Percentiles rank a stretch among this genome's conserved stretches.
These are phyloP conservation scores for Variabilichromis moorii DNA, from an alignment of 2,113 vertebrate genomes.

Conservation along the genomic window DNA sequence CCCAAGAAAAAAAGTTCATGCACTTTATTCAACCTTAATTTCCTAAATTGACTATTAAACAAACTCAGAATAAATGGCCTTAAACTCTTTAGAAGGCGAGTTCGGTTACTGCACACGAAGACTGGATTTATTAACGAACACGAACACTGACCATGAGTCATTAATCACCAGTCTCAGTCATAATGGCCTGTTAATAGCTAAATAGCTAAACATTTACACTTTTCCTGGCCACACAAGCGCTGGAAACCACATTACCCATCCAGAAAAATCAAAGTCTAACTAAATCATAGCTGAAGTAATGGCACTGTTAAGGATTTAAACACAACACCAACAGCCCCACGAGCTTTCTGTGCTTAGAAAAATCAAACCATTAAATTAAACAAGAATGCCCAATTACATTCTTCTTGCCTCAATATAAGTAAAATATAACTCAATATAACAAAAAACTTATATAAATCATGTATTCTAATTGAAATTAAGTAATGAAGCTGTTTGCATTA, in stretches of 20 bases:
- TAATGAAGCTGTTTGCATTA: not conserved
- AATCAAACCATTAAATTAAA: not conserved
- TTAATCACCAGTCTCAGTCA: not conserved
- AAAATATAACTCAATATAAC: not conserved
- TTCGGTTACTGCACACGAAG: not conserved
- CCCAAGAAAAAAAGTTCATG: not conserved
- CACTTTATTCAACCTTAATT: not conserved
- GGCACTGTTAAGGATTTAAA: not conserved
- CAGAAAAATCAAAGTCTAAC: not conserved
- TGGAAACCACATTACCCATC: not conserved
- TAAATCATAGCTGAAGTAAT: not conserved
- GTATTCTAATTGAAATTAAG: not conserved
- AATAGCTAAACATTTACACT: not conserved
- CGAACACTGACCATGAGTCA: not conserved
- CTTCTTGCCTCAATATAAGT: not conserved
- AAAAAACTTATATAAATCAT: fast-evolving
- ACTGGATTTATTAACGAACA: not conserved
- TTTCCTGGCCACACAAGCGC: not conserved
- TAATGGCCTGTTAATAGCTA: not conserved
- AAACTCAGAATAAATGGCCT: not conserved
- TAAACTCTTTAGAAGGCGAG: not conserved
- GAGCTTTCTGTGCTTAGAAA: not conserved
- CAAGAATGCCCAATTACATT: not conserved
- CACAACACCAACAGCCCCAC: not conserved
- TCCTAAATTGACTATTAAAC: not conserved